Conservation (phyloP, 2,113 vertebrate genomes). For the Macrotis lagotis region DNA sequence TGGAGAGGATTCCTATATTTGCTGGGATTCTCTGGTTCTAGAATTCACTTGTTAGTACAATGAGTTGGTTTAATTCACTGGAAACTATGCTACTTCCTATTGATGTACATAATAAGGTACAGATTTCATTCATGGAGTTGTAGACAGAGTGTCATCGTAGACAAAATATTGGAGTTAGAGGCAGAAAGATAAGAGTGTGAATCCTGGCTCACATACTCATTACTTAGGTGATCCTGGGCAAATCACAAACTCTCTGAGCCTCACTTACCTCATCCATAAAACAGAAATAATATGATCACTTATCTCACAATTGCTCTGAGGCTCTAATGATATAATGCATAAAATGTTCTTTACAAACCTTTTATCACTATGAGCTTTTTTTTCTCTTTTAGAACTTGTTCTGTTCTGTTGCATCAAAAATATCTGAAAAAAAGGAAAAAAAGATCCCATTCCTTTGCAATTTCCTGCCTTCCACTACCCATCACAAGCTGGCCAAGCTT, state of each 20-base stretch:
- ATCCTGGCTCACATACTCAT: background rate
- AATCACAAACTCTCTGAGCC: background rate
- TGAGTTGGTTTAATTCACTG: background rate
- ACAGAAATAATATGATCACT: background rate
- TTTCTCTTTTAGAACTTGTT: constrained; percentile 15
- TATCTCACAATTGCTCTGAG: background rate
- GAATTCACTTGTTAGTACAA: background rate
- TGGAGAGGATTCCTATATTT: background rate
- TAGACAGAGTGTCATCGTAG: background rate
- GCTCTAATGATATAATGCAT: background rate
- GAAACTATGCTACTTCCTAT: background rate
- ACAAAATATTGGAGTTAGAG: background rate
- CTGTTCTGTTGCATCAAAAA: constrained; percentile 41
- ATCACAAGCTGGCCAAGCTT: constrained; percentile 28
- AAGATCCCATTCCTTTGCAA: constrained; percentile 42
- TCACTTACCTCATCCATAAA: background rate
- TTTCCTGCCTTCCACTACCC: background rate
- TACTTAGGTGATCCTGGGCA: background rate
- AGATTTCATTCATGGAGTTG: background rate
- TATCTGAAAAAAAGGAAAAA: background rate
- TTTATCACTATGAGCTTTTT: background rate
- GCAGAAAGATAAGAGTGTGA: background rate
- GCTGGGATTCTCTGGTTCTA: background rate
- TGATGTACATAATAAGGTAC: background rate
- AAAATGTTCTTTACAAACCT: background rate